Evolutionary conservation across 1,140 invertebrate species (phyloP).

Genomic region (Magallana gigas): DNA sequence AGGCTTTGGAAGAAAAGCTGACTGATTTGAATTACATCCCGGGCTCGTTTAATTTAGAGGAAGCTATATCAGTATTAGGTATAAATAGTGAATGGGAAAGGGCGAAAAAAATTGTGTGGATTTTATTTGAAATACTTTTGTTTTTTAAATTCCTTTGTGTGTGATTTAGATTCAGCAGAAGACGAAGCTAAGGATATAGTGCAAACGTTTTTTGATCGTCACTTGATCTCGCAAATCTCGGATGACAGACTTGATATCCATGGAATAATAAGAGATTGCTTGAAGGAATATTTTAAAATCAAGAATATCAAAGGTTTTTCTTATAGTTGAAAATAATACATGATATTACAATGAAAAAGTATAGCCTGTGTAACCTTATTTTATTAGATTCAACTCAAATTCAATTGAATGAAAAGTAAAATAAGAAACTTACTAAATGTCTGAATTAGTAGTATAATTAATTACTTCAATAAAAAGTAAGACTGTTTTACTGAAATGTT

Average conservation of each 20-base stretch:
- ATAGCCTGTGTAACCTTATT: too few species aligned
- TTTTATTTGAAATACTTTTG: too few species aligned
- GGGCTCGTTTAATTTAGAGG: slow-evolving; percentile 46
- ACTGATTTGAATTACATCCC: slow-evolving; percentile 49
- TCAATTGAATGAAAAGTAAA: too few species aligned
- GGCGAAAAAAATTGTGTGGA: too few species aligned
- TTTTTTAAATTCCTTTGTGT: not conserved
- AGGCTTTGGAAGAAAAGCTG: slow-evolving; percentile 35
- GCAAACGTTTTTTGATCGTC: slow-evolving; percentile 37
- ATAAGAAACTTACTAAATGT: too few species aligned
- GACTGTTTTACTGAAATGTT: too few species aligned
- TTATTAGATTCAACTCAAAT: too few species aligned
- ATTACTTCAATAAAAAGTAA: too few species aligned
- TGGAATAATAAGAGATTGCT: slow-evolving; percentile 52
- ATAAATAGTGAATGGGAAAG: slow-evolving; percentile 29
- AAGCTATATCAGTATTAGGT: slow-evolving; percentile 38
- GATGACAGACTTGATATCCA: slow-evolving; percentile 53
- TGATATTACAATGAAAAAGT: too few species aligned
- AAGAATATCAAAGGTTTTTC: slow-evolving; percentile 46
- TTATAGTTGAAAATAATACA: not conserved
- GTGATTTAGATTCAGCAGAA: not conserved
- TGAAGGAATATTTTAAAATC: slow-evolving; percentile 41
- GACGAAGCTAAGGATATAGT: not conserved
- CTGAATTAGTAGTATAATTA: too few species aligned
- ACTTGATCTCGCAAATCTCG: slow-evolving; percentile 42